These are phyloP conservation scores for Cotesia congregata DNA, from an alignment of 2,888 invertebrate genomes.

Conservation along the genomic window DNA sequence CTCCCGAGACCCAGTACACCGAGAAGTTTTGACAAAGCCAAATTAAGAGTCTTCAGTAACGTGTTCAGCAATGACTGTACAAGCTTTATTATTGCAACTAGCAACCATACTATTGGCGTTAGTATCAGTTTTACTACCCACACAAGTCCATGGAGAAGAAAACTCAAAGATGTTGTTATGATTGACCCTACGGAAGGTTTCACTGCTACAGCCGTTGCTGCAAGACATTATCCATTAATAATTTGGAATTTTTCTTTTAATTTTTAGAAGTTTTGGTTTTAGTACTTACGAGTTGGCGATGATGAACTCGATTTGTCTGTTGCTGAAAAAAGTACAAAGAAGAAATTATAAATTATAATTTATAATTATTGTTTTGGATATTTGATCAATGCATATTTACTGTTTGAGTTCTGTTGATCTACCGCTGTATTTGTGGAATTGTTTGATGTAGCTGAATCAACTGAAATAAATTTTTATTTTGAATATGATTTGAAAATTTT, in stretches of 20 bases:
- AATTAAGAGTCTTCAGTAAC: not conserved
- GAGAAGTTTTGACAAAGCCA: not conserved
- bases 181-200: not conserved
- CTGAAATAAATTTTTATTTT: no score
- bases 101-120: not conserved
- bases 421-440: no score
- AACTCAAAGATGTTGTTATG: not conserved
- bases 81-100: not conserved
- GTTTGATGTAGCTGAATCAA: no score
- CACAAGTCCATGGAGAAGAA: not conserved
- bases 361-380: no score
- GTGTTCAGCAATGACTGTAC: not conserved
- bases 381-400: no score
- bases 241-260: not conserved
- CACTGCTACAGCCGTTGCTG: not conserved
- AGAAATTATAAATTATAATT: no score
- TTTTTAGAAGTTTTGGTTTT: no score
- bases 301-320: no score
- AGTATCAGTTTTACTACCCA: not conserved
- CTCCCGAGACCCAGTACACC: not conserved
- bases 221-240: conserved; percentile 5
- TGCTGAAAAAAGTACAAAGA: no score
- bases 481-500: no score
- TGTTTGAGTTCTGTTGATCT: no score
- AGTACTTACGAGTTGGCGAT: no score